These are phyloP conservation scores for Podocnemis expansa DNA, from an alignment of 2,113 vertebrate genomes.

Conservation along the genomic window DNA sequence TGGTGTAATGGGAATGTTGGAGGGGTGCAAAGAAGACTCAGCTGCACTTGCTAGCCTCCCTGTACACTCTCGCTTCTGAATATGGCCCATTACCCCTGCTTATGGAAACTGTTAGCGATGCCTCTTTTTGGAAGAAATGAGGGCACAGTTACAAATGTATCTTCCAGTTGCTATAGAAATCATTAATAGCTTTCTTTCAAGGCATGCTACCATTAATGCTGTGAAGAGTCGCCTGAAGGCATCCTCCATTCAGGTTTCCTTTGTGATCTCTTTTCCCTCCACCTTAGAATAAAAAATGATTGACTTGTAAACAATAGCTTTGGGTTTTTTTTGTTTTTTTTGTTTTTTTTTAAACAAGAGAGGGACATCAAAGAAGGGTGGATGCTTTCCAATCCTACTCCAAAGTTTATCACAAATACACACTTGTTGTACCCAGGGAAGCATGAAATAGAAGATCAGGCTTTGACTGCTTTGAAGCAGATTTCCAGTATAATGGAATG, in stretches of 20 bases:
- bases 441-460: not conserved
- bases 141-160: not conserved
- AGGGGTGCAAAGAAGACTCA: not conserved
- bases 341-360: not conserved
- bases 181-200: not conserved
- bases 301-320: not conserved
- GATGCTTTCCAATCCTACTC: not conserved
- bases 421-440: not conserved
- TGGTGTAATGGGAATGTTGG: not conserved
- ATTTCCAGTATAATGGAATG: not conserved
- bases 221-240: not conserved
- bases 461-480: not conserved
- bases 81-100: too few relatives aligned
- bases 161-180: not conserved
- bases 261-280: not conserved
- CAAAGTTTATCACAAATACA: not conserved
- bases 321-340: not conserved
- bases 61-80: not conserved
- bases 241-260: not conserved
- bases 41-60: not conserved
- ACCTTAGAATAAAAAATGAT: not conserved
- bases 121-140: not conserved
- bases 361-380: not conserved
- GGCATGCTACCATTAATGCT: not conserved
- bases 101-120: not conserved